phyloP scores from a whole-genome alignment of 2,888 invertebrate genomes.

The Chouioia cunea region DNA sequence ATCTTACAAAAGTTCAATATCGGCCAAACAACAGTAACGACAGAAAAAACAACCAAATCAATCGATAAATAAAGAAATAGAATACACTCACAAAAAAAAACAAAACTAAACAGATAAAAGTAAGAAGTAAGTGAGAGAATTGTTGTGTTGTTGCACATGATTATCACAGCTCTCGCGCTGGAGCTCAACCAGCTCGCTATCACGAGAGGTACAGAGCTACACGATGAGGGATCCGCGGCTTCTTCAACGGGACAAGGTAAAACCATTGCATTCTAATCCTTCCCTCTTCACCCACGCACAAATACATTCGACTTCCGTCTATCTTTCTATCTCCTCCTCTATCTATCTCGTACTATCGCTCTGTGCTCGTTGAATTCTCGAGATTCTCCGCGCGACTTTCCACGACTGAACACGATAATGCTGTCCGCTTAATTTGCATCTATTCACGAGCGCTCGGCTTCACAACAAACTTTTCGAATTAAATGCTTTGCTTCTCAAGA shows the following conservation, averaged over 20 bases:
- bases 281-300: not conserved
- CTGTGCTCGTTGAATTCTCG: not conserved
- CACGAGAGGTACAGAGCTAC: slow-evolving; percentile 75
- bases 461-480: not conserved
- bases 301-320: no score
- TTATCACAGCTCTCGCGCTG: slow-evolving; percentile 74
- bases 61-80: slow-evolving; percentile 2
- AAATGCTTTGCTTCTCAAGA: not conserved
- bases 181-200: slow-evolving; percentile 75
- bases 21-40: slow-evolving; percentile 1
- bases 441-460: not conserved
- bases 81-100: not conserved
- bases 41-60: not conserved
- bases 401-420: not conserved
- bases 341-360: slow-evolving; percentile 4
- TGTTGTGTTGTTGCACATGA: slow-evolving; percentile 69
- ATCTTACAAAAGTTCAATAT: slow-evolving; percentile 10
- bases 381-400: no score
- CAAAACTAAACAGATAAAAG: not conserved
- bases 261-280: slow-evolving; percentile 47
- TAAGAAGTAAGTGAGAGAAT: slow-evolving; percentile 58
- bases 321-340: not conserved
- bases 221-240: slow-evolving; percentile 70
- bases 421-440: not conserved
- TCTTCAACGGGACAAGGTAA: slow-evolving; percentile 67